Evolutionary conservation across 2,113 vertebrate species (phyloP), one percentile per base, ranked within the genome.

Genomic region (Ivindomyrus marchei): DNA sequence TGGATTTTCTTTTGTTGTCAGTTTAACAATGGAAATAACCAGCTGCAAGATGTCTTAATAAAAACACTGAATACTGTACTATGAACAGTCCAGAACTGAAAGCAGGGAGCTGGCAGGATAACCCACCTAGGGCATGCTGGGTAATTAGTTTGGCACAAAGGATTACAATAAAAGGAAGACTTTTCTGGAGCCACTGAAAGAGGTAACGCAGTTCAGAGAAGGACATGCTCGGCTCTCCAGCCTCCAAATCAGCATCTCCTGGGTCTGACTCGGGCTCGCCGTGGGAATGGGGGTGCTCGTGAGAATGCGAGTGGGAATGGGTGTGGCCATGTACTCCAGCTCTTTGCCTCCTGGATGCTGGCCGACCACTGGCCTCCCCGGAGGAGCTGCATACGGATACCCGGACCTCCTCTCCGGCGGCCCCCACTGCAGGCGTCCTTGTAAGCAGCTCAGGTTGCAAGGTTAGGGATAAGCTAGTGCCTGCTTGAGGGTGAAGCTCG

Each of bases 131-230:
- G 31, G 96, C 92, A 89, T 99, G 98, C 91, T 99, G 97, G 94
- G 95, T 92, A 92, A 98, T 91, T 90, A 99, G 93, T 94, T 99
- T 99, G 94, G 96, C 94, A 93, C 97, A 93, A 90, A 99, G 95
- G 93, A 99, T 97, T 46, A 98, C 62, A 27, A 99, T 96, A 90
- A 98, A 99, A 7, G 98, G 98, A 94, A 99, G 95, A 92, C 98
- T 99, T 95, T 95, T 98, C 87, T 98, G 97, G 92, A 99, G 90
- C 98, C 98, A 99, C 91, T 95, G 97, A 90, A 98, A 96, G 89
- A 99, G 95, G 94, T 94, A 96, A 1, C 96, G 95, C 58, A 99
- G 95, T 93, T 99, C 98, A 0, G 98, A 97, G 42, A 99, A 91
- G 5, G 98, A 98, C 88, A 94, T 92, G 89, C 94, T 90, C 53